These are phyloP conservation scores for Campylomormyrus tamandua DNA, from an alignment of 2,113 vertebrate genomes.

Conservation along the genomic window DNA sequence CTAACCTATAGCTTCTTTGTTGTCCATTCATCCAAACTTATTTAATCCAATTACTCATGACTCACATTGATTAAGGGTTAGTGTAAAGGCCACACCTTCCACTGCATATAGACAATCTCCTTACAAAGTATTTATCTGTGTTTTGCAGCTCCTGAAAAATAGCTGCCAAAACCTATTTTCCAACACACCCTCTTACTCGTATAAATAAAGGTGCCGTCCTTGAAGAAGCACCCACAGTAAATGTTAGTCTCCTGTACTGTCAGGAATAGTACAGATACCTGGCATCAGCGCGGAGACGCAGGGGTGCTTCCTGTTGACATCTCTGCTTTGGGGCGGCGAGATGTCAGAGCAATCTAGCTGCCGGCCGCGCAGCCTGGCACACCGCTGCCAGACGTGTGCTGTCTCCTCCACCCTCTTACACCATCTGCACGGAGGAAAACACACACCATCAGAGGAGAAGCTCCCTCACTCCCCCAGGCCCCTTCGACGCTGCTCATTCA, in stretches of 20 bases:
- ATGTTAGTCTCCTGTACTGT: not conserved
- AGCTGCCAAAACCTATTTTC: not conserved
- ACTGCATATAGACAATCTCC: not conserved
- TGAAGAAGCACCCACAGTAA: slow-evolving; percentile 1
- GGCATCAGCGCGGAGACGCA: not conserved
- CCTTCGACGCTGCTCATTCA: not conserved
- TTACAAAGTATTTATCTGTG: not conserved
- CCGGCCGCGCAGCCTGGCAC: not conserved
- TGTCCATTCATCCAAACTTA: not conserved
- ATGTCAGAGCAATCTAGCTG: not conserved
- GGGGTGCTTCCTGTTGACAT: not conserved
- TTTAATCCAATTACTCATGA: not conserved
- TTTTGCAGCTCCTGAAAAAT: not conserved
- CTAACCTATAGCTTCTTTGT: not conserved
- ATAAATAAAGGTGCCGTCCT: not conserved
- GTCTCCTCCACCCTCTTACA: not conserved
- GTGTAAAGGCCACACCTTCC: not conserved
- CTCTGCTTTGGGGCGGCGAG: not conserved
- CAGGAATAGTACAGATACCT: not conserved
- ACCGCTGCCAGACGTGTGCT: not conserved
- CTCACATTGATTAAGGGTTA: not conserved
- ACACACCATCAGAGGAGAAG: not conserved
- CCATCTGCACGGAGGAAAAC: not conserved
- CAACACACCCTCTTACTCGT: not conserved
- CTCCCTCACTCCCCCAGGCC: not conserved